Percentiles rank a stretch among this genome's conserved stretches.
Evolutionary conservation across 30 jellyfish, hydroid and myxozoan genomes (phyloP).

Genomic region (Chrysaora quinquecirrha): DNA sequence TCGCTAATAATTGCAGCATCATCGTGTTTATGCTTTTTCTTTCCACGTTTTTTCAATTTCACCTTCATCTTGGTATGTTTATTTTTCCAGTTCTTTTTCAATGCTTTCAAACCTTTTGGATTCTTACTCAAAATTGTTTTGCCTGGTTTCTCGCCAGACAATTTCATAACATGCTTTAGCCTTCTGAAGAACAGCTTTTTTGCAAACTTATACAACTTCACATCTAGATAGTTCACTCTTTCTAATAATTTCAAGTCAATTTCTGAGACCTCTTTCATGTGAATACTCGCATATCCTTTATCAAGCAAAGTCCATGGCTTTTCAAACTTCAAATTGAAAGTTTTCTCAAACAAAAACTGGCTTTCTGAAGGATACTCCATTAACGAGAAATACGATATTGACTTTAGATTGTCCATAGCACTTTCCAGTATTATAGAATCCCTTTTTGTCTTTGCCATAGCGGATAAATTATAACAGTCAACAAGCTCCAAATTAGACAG

Average conservation of each 20-base stretch:
- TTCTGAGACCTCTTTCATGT: constrained; percentile 32
- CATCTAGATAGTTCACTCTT: constrained; percentile 61
- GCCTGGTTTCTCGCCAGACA: constrained; percentile 12
- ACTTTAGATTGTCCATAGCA: constrained; percentile 57
- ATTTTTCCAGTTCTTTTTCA: constrained; percentile 50
- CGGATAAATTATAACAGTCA: constrained; percentile 41
- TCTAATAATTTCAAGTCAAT: constrained; percentile 27
- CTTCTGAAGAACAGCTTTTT: constrained; percentile 55
- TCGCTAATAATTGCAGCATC: too few species aligned
- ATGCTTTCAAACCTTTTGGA: constrained; percentile 16
- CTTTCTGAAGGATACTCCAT: constrained; percentile 81
- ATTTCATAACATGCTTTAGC: constrained; percentile 1
- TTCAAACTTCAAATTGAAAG: constrained; percentile 62
- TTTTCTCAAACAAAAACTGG: constrained; percentile 86
- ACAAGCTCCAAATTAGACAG: constrained; percentile 68
- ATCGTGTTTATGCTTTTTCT: neutral
- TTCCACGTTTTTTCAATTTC: neutral
- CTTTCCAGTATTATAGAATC: constrained; percentile 41
- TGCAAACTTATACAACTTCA: constrained; percentile 77
- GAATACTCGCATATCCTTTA: constrained; percentile 79
- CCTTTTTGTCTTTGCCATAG: constrained; percentile 10
- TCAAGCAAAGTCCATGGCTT: constrained; percentile 67
- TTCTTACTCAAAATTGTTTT: constrained; percentile 1
- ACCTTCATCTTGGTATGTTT: neutral
- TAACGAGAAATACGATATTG: constrained; percentile 73